Evolutionary conservation across 2,888 invertebrate genomes (phyloP), one percentile per base, ranked within the genome.

Genomic region (Sinodicranocentrus sp.): DNA sequence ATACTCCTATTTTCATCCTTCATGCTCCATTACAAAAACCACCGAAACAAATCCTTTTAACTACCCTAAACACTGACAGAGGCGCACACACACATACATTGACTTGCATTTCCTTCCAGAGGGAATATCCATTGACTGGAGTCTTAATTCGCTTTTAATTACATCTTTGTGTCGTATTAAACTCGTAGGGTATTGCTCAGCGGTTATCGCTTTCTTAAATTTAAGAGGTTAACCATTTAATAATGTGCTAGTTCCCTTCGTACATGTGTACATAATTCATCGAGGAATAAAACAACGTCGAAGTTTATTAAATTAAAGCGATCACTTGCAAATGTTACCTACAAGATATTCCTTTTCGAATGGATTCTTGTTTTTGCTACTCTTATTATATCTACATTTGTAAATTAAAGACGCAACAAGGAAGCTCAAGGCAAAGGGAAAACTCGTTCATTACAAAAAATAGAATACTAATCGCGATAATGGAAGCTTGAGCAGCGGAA

Each of bases 31-130:
- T 86, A 84, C 84, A 85, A 88, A 85, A 86, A 86, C 85, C 76
- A 86, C 86, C 87, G 85, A 82, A 86, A 84, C 85, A 86, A 88
- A 88, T 88, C 88, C 88, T 85, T 87, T 82, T 87, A 71, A 59
- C 52, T 70, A 52, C 33, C 63, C 48, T 63, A 15, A 54, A 39
- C 54, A 48, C 15, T 13, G 28, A 59, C 28, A 72, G 13, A 67
- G n/a, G n/a, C n/a, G n/a, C n/a, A n/a, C 61, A 63, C 59, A 44
- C 33, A 65, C 23, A 61, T 15, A 73, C 39, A 70, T 23, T 43
- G 17, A 63, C 54, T 73, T 26, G 15, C 43, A 19, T 17, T 73
- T n/a, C 54, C 33, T 76, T 39, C 61, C 33, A 28, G 23, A 65
- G 70, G 70, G 78, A 78, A 44, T 57, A 71, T 63, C 79, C 71